Evolutionary conservation across 2,888 invertebrate genomes (phyloP), one percentile per base, ranked within the genome.

Genomic region (Julus scandinavius): DNA sequence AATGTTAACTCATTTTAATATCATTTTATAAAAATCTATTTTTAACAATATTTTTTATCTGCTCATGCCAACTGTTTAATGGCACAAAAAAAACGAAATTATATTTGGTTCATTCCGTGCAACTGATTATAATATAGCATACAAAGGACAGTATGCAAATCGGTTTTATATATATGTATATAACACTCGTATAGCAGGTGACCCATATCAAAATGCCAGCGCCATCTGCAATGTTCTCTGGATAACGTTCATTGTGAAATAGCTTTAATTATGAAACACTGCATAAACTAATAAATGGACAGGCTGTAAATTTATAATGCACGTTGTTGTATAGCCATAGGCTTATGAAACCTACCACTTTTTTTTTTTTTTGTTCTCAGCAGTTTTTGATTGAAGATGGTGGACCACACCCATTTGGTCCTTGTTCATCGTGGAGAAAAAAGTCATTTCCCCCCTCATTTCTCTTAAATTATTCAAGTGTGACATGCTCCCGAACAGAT

Each of bases 401-500:
- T 45, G 20, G 63, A n/a, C 63, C 63, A 63, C 63, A 63, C 63
- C 63, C 63, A 63, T 17, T 63, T n/a, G n/a, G 63, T 63, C 63
- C 63, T 15, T 63, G 63, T 7, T 63, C 17, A 63, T 63, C n/a
- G 6, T 6, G 6, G 63, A n/a, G n/a, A 17, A n/a, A 63, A 63
- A 63, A 63, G 63, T 5, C n/a, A 63, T 63, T 63, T 63, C 3
- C 63, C 63, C n/a, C 63, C 20, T 6, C 20, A 17, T 20, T 63
- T 20, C 63, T 63, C 63, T 63, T 63, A 63, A 63, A 63, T 63
- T 63, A 63, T 63, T 63, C 63, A 63, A n/a, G 63, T 20, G 17
- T 63, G 63, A 63, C 63, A 63, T 63, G 63, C 63, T 63, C 63
- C 63, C 7, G 63, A 63, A 63, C 63, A 20, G 63, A 63, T n/a